phyloP scores from a whole-genome alignment of 2,797 vertebrate genomes.

The Chlorospingus flavigularis region DNA sequence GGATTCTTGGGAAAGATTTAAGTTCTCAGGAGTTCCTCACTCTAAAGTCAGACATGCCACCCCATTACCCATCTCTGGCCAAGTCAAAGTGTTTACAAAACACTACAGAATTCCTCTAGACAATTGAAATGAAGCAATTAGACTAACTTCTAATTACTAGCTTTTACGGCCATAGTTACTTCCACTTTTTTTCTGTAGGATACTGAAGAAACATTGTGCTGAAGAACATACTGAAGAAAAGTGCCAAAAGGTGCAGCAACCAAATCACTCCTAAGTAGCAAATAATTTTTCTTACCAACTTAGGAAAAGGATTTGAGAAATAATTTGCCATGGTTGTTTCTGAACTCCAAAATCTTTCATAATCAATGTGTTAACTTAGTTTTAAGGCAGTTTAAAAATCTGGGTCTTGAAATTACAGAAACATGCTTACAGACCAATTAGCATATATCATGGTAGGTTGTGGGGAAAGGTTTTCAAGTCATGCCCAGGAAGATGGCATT shows the following conservation, averaged over 20 bases:
- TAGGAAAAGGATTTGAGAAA: not conserved
- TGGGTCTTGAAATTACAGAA: not conserved
- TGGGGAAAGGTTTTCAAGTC: not conserved
- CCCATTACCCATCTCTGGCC: not conserved
- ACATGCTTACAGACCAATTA: not conserved
- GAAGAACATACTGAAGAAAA: not conserved
- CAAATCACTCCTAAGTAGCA: not conserved
- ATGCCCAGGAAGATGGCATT: not conserved
- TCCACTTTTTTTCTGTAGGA: constrained; percentile 2
- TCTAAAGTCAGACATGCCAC: not conserved
- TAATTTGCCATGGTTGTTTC: not conserved
- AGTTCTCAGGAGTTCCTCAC: not conserved
- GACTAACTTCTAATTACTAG: constrained; percentile 15
- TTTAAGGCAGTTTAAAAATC: not conserved
- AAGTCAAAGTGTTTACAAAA: constrained; percentile 32
- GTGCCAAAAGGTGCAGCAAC: not conserved
- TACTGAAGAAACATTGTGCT: not conserved
- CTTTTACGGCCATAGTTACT: constrained; percentile 17
- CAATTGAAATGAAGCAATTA: constrained; percentile 24
- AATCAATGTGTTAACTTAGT: not conserved
- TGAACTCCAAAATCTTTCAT: not conserved
- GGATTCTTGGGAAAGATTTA: not conserved
- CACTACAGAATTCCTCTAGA: not conserved
- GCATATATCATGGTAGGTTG: not conserved
- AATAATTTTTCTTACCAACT: not conserved